These are phyloP conservation scores for Aporophyla nigra DNA, from an alignment of 2,888 invertebrate species.

Conservation along the genomic window DNA sequence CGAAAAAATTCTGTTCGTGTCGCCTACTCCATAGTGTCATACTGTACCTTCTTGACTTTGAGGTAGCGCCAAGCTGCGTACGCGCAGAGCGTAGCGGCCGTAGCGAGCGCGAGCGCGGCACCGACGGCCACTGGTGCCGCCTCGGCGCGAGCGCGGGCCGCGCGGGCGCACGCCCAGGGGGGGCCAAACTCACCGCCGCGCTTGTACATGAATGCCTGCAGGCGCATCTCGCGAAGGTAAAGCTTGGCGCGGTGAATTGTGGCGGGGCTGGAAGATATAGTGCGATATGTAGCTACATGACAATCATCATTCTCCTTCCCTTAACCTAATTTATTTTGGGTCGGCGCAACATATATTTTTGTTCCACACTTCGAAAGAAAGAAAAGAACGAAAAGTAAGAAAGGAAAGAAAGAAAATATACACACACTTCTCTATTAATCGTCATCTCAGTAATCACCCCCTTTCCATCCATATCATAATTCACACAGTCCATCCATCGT, in stretches of 20 bases:
- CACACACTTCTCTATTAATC: too few relatives aligned
- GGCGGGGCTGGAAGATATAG: slow-evolving; percentile 75
- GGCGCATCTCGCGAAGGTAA: slow-evolving; percentile 93
- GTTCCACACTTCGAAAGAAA: too few relatives aligned
- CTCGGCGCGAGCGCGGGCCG: slow-evolving; percentile 92
- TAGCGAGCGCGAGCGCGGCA: slow-evolving; percentile 95
- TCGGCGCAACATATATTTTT: too few relatives aligned
- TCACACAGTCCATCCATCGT: too few relatives aligned
- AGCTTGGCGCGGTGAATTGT: slow-evolving; percentile 91
- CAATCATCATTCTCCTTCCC: too few relatives aligned
- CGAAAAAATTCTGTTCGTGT: not conserved
- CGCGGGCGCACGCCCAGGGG: slow-evolving; percentile 92
- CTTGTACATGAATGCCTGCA: slow-evolving; percentile 97
- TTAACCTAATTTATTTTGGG: too few relatives aligned
- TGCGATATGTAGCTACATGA: not conserved
- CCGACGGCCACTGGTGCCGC: slow-evolving; percentile 94
- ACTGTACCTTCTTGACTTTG: slow-evolving; percentile 67
- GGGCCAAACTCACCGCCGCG: slow-evolving; percentile 93
- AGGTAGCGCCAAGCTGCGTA: slow-evolving; percentile 93
- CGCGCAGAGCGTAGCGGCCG: slow-evolving; percentile 95
- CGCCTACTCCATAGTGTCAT: slow-evolving; percentile 65
- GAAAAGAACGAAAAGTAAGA: too few relatives aligned
- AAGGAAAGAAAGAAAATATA: too few relatives aligned
- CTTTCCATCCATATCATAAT: too few relatives aligned
- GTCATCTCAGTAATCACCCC: too few relatives aligned